Evolutionary conservation across 1,140 invertebrate genomes (phyloP).

Genomic region (Magallana gigas): DNA sequence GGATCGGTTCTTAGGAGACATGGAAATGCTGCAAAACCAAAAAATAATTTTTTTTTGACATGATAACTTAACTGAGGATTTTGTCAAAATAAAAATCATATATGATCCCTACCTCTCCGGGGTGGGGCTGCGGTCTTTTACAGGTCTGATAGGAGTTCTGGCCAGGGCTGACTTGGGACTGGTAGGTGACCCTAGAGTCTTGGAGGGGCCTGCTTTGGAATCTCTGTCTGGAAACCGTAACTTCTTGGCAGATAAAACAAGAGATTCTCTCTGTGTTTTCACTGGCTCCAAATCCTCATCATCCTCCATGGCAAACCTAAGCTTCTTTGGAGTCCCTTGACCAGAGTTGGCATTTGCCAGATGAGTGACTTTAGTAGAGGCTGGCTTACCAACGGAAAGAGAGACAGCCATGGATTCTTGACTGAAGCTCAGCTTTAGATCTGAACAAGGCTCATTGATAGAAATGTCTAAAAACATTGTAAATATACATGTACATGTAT

Average conservation of each 20-base stretch:
- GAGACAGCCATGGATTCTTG: background rate
- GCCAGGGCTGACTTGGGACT: constrained; percentile 27
- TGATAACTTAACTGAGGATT: too few relatives aligned
- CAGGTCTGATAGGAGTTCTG: constrained; percentile 42
- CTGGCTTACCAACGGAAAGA: background rate
- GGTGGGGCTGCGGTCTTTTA: constrained; percentile 55
- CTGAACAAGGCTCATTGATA: background rate
- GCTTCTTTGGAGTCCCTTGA: constrained; percentile 15
- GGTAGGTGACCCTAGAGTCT: background rate
- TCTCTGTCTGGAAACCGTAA: constrained; percentile 36
- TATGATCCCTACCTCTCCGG: constrained; percentile 51
- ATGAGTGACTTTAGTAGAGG: background rate
- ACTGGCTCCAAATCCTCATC: constrained; percentile 17
- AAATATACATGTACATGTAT: too few relatives aligned
- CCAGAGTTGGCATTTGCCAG: background rate
- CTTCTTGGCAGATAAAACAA: constrained; percentile 41
- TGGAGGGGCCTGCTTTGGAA: background rate
- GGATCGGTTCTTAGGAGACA: constrained; percentile 49
- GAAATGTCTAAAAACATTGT: background rate
- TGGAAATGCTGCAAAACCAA: constrained; percentile 48
- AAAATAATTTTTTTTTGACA: background rate
- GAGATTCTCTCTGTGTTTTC: constrained; percentile 21
- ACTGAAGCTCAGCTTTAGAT: background rate
- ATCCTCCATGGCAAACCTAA: constrained; percentile 14
- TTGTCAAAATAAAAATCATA: background rate